These are phyloP conservation scores for Pheosia gnoma DNA, from an alignment of 2,888 invertebrate species.

Conservation along the genomic window DNA sequence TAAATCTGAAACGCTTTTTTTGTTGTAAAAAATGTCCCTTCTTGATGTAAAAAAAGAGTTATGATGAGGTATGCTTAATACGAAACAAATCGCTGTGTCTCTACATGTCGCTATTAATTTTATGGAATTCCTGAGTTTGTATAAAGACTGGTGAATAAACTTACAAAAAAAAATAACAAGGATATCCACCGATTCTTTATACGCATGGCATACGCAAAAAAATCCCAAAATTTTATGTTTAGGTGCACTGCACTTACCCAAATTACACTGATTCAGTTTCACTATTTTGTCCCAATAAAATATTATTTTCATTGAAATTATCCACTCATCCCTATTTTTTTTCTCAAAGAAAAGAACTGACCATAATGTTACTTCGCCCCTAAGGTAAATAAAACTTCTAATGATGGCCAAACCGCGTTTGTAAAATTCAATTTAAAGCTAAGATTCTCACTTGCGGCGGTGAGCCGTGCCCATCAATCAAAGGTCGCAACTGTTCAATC, in stretches of 20 bases:
- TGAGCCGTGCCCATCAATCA: conserved; percentile 64
- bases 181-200: background rate
- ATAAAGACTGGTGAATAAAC: too few species aligned
- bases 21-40: conserved; percentile 59
- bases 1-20: conserved; percentile 49
- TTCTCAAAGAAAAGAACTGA: background rate
- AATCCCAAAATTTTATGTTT: too few species aligned
- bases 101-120: conserved; percentile 57
- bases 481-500: conserved; percentile 44
- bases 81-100: conserved; percentile 74
- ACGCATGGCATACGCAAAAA: too few species aligned
- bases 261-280: too few species aligned
- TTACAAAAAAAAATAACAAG: background rate
- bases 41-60: conserved; percentile 53
- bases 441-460: conserved; percentile 54
- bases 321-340: background rate
- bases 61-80: conserved; percentile 60
- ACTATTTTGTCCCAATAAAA: too few species aligned
- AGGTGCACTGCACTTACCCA: too few species aligned
- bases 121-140: conserved; percentile 29
- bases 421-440: conserved; percentile 57
- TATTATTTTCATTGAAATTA: conserved; percentile 9
- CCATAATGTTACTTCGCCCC: conserved; percentile 30
- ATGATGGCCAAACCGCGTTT: conserved; percentile 50
- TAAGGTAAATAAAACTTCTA: conserved; percentile 59